Evolutionary conservation across 2,797 vertebrate genomes (phyloP).

Genomic region (Peromyscus melanophrys): DNA sequence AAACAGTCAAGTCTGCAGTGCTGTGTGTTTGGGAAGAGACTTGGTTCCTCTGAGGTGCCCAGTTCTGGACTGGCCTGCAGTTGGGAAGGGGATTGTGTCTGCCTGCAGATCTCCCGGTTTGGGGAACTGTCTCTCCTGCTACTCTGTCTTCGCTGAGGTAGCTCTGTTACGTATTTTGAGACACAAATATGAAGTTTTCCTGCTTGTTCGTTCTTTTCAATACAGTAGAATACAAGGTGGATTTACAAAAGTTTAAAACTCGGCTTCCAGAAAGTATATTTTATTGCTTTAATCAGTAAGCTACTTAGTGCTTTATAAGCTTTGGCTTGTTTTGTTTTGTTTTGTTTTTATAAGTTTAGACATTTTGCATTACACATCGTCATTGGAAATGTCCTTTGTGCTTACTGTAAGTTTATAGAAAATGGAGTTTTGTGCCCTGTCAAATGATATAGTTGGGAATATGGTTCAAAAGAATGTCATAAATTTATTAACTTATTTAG

Average conservation of each 20-base stretch:
- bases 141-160: neutral
- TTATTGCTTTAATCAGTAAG: neutral
- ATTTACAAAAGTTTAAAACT: conserved; percentile 23
- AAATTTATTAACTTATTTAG: conserved; percentile 50
- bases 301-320: neutral
- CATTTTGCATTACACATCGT: neutral
- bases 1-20: neutral
- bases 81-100: neutral
- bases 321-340: conserved; percentile 14
- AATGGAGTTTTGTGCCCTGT: neutral
- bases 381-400: conserved; percentile 1
- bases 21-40: neutral
- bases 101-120: neutral
- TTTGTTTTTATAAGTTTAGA: neutral
- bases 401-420: conserved; percentile 47
- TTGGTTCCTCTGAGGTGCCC: neutral
- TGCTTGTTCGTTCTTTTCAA: neutral
- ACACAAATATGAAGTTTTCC: neutral
- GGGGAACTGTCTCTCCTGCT: neutral
- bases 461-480: conserved; percentile 24
- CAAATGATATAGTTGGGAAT: conserved; percentile 42
- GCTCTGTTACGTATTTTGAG: neutral
- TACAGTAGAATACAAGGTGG: neutral
- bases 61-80: neutral
- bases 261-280: conserved; percentile 4